A percentile compares a stretch with the other conserved stretches of the same genome.
Evolutionary conservation across 1,140 invertebrate genomes (phyloP).

Genomic region (Himalopsyche phryganea): DNA sequence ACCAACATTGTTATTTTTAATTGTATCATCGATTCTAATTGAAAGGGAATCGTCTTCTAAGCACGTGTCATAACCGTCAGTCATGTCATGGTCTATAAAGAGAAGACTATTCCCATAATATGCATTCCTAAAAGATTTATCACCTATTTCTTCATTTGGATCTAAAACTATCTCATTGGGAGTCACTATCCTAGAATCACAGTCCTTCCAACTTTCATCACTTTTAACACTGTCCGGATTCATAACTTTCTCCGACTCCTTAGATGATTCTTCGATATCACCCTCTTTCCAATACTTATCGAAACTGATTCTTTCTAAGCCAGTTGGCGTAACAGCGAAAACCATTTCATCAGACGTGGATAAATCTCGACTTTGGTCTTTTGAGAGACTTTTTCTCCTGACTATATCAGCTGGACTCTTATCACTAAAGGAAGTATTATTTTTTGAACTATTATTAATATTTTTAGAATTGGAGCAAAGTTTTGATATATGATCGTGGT

Average conservation of each 20-base stretch:
- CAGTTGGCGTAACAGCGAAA: slow-evolving; percentile 50
- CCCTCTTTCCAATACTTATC: slow-evolving; percentile 48
- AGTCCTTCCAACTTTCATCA: slow-evolving; percentile 48
- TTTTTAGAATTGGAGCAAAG: slow-evolving; percentile 34
- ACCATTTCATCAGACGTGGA: slow-evolving; percentile 55
- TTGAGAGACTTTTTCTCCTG: slow-evolving; percentile 39
- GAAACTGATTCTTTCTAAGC: slow-evolving; percentile 50
- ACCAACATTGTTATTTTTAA: slow-evolving; percentile 42
- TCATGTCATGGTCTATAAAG: slow-evolving; percentile 50
- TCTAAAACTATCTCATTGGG: slow-evolving; percentile 18
- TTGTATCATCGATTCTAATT: slow-evolving; percentile 43
- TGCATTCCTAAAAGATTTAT: slow-evolving; percentile 18
- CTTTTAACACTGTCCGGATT: slow-evolving; percentile 42
- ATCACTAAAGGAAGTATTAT: slow-evolving; percentile 28
- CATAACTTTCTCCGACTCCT: slow-evolving; percentile 36
- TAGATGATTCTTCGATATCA: slow-evolving; percentile 23
- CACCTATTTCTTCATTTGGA: slow-evolving; percentile 11
- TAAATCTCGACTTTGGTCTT: slow-evolving; percentile 50
- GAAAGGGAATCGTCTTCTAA: slow-evolving; percentile 48
- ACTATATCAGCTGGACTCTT: slow-evolving; percentile 6
- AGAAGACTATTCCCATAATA: slow-evolving; percentile 25
- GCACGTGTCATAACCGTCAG: slow-evolving; percentile 51
- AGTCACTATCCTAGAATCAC: slow-evolving; percentile 27
- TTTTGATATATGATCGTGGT: slow-evolving; percentile 39
- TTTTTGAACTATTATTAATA: slow-evolving; percentile 42